A percentile compares a stretch with the other conserved stretches of the same genome.
Evolutionary conservation across 2,888 invertebrate species (phyloP).

Genomic region (Cacoxenus indagator): DNA sequence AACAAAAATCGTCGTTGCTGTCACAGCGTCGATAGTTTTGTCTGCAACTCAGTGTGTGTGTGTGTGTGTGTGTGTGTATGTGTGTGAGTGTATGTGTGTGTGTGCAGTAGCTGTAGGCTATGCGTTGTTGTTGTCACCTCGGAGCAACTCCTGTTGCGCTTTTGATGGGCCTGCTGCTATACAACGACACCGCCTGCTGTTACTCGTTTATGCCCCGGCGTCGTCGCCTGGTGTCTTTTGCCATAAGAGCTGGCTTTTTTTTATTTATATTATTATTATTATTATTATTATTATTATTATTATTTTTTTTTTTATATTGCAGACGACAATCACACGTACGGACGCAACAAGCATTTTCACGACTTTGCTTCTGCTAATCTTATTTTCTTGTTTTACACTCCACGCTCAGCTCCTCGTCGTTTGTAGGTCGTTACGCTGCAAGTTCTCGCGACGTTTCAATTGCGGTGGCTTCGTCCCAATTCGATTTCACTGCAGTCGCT

Average conservation of each 20-base stretch:
- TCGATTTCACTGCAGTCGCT: conserved; percentile 44
- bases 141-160: conserved; percentile 55
- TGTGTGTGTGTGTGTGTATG: conserved; percentile 22
- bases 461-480: conserved; percentile 50
- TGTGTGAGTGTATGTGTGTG: background rate
- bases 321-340: conserved; percentile 22
- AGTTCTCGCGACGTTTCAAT: conserved; percentile 57
- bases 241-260: no score
- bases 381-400: conserved; percentile 18
- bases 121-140: conserved; percentile 7
- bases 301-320: background rate
- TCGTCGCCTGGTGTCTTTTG: background rate
- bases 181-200: conserved; percentile 28
- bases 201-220: conserved; percentile 29
- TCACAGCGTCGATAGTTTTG: conserved; percentile 31
- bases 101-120: background rate
- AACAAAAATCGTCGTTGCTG: conserved; percentile 32
- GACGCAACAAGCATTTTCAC: conserved; percentile 43
- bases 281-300: no score
- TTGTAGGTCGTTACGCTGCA: background rate
- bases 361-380: background rate
- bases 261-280: no score
- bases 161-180: conserved; percentile 25
- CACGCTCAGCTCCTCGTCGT: background rate
- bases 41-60: conserved; percentile 22